These are phyloP conservation scores for Neocloeon triangulifer DNA, from an alignment of 1,140 invertebrate species.

Conservation along the genomic window DNA sequence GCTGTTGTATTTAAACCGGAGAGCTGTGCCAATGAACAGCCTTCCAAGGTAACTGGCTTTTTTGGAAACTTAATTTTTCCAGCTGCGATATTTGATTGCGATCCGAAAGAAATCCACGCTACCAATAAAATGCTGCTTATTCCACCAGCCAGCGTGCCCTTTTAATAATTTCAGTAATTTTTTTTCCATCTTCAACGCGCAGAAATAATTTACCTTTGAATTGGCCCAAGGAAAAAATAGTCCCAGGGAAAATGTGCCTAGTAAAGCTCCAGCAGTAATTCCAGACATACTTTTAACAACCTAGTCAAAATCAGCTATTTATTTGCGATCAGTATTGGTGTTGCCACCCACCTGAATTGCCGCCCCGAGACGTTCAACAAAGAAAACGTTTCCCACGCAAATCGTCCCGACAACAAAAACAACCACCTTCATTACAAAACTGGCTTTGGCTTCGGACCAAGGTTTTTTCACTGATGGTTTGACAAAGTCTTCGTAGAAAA, in stretches of 20 bases:
- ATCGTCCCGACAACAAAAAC: slow-evolving; percentile 34
- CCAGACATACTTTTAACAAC: slow-evolving; percentile 37
- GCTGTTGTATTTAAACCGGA: too few relatives aligned
- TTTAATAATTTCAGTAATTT: slow-evolving; percentile 1
- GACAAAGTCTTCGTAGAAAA: slow-evolving; percentile 58
- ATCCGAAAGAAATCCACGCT: slow-evolving; percentile 68
- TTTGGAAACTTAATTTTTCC: slow-evolving; percentile 26
- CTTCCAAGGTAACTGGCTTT: slow-evolving; percentile 7
- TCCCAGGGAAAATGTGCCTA: slow-evolving; percentile 54
- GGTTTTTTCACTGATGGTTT: slow-evolving; percentile 34
- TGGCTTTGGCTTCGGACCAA: slow-evolving; percentile 31
- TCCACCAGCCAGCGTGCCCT: slow-evolving; percentile 61
- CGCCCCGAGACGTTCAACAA: slow-evolving; percentile 41
- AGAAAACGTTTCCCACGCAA: slow-evolving; percentile 37
- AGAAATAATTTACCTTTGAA: slow-evolving; percentile 31
- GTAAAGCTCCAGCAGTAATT: slow-evolving; percentile 46
- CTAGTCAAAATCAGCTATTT: slow-evolving; percentile 15
- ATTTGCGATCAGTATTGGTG: too few relatives aligned
- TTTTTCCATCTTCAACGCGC: too few relatives aligned
- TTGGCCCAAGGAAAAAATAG: slow-evolving; percentile 53
- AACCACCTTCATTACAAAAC: slow-evolving; percentile 40
- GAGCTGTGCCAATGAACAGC: too few relatives aligned
- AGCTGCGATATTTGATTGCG: slow-evolving; percentile 43
- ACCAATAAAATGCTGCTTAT: slow-evolving; percentile 40
- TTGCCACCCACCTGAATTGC: slow-evolving; percentile 26